Evolutionary conservation across 2,888 invertebrate species (phyloP).

Genomic region (Caradrina clavipalpis): DNA sequence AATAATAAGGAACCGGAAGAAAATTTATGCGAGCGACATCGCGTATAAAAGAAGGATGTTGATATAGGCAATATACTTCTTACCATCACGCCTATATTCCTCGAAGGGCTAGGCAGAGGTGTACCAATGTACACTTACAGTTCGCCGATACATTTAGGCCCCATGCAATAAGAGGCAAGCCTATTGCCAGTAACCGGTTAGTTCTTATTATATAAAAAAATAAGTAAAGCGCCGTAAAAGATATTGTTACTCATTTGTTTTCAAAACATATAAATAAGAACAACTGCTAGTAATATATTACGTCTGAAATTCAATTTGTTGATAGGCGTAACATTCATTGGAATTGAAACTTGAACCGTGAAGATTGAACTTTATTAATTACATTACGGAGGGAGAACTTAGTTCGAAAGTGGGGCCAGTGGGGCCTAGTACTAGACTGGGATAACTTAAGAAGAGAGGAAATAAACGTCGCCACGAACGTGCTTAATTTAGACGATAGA

Average conservation of each 20-base stretch:
- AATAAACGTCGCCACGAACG: slow-evolving; percentile 33
- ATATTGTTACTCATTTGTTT: neutral
- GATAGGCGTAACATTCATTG: slow-evolving; percentile 45
- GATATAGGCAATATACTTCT: no score
- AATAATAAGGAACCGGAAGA: no score
- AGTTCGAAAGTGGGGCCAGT: slow-evolving; percentile 39
- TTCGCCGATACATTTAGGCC: no score
- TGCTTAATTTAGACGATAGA: slow-evolving; percentile 33
- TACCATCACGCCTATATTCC: no score
- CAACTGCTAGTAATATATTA: slow-evolving; percentile 38
- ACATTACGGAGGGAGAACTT: slow-evolving; percentile 46
- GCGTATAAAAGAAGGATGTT: no score
- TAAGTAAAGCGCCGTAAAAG: no score
- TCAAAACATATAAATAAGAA: slow-evolving; percentile 14
- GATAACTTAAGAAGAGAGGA: slow-evolving; percentile 31
- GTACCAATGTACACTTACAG: no score
- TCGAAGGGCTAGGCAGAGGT: no score
- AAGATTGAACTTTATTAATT: slow-evolving; percentile 58
- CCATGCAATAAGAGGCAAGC: no score
- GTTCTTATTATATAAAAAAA: no score
- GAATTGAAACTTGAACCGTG: slow-evolving; percentile 53
- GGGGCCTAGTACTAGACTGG: slow-evolving; percentile 35
- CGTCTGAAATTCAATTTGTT: slow-evolving; percentile 48
- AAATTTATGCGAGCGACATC: no score
- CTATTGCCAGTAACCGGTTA: no score